These are phyloP conservation scores for Antheraea mylitta DNA, from an alignment of 1,140 invertebrate genomes.

Conservation along the genomic window DNA sequence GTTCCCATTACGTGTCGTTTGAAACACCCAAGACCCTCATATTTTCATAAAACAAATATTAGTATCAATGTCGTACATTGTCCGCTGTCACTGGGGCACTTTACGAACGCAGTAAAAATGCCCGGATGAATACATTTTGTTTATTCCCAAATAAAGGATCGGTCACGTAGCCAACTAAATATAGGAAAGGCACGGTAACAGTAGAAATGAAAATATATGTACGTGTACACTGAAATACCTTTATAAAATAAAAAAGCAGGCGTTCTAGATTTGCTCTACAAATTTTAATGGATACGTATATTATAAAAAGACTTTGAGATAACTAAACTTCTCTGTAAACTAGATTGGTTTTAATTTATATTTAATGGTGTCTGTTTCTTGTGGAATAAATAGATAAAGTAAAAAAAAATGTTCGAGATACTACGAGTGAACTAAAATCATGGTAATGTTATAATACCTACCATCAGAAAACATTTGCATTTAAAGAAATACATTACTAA, in stretches of 20 bases:
- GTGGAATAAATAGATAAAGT: too few species aligned
- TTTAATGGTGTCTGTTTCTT: too few species aligned
- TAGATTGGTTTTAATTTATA: too few species aligned
- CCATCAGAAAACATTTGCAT: too few species aligned
- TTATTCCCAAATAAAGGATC: conserved; percentile 21
- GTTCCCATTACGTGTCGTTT: not conserved
- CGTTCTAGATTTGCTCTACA: too few species aligned
- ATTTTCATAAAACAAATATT: conserved; percentile 28
- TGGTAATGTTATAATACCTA: too few species aligned
- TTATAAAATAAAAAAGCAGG: not conserved
- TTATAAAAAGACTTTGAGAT: too few species aligned
- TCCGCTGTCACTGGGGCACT: conserved; percentile 23
- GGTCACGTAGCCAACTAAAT: conserved; percentile 24
- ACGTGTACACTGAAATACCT: not conserved
- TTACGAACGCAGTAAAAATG: conserved; percentile 17
- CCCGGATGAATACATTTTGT: conserved; percentile 21
- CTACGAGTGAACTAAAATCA: too few species aligned
- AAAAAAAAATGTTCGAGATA: too few species aligned
- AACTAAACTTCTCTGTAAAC: too few species aligned
- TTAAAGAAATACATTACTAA: too few species aligned
- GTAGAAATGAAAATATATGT: conserved; percentile 21
- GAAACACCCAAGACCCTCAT: conserved; percentile 9
- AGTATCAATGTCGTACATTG: conserved; percentile 26
- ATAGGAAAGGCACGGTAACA: conserved; percentile 15
- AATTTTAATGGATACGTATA: too few species aligned